Base-by-base conservation (phyloP, 1,140 invertebrate species). In the Neodiprion virginianus region DNA sequence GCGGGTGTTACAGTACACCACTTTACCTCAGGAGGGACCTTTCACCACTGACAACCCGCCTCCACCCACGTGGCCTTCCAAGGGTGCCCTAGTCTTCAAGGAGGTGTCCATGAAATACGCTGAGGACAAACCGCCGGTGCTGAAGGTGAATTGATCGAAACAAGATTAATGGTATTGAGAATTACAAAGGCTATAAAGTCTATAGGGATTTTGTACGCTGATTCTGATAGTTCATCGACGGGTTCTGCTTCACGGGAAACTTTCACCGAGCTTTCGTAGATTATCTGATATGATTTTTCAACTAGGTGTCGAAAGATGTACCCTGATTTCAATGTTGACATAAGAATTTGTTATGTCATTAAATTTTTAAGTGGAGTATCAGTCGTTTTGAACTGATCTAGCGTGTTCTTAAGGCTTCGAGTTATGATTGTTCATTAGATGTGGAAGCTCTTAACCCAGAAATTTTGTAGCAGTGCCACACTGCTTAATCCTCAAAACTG, bases 1-100 rank as follows among this genome's bases (percentile, higher is more conserved):
- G 85, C 89, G 95, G 77, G 90, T 96, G 9, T 76, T 95, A 8
- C 92, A 96, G 77, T 96, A 96, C 80, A 93, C 91, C 0, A 87
- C 91, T 70, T 82, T 96, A 2, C 91, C 93, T 0, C 86, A 88
- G 53, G 93, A 94, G 87, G 84, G 81, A 28, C 79, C 85, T 1
- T 79, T 90, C 69, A 80, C 81, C 17, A 85, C 88, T 5, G 21
- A 80, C 0, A 79, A 83, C 67, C 80, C 85, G 17, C 84, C 89
- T 0, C 83, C 89, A 1, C 17, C 73, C 0, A 78, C 83, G 11
- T 92, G 91, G 91, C 91, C 91, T 2, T 77, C 82, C 0, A 77
- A 81, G n/a, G 87, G 87, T 7, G 70, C 67, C 40, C 28, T 88
- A 1, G 65, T 87, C 71, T 92, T 95, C 72, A 87, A 92, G 67